Evolutionary conservation across 2,113 vertebrate genomes (phyloP).

Genomic region (Myiagra hebetior): DNA sequence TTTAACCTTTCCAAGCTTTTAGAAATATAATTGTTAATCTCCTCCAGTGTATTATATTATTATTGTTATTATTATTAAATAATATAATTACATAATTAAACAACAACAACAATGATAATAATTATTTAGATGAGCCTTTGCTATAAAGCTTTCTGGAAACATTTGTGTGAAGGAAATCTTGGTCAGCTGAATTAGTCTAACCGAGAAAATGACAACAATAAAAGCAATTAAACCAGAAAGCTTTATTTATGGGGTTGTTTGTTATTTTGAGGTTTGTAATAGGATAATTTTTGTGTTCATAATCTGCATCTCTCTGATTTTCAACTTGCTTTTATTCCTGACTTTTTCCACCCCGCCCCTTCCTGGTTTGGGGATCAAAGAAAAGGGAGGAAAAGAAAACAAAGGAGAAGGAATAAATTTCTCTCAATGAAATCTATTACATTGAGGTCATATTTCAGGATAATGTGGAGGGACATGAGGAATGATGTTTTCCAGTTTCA

Average conservation of each 20-base stretch:
- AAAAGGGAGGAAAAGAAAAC: background rate
- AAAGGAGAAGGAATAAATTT: background rate
- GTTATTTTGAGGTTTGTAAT: background rate
- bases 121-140: background rate
- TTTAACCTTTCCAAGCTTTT: background rate
- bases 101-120: background rate
- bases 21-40: background rate
- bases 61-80: background rate
- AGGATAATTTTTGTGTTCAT: background rate
- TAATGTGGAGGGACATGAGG: background rate
- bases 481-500: background rate
- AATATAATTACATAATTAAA: background rate
- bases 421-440: background rate
- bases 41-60: background rate
- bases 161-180: background rate
- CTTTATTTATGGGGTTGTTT: background rate
- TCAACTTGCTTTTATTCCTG: background rate
- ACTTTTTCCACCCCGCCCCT: rapidly evolving
- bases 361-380: background rate
- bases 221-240: background rate
- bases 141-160: background rate
- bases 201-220: background rate
- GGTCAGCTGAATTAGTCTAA: background rate
- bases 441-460: background rate
- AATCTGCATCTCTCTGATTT: background rate